These are phyloP conservation scores for Esox niger DNA, from an alignment of 2,113 vertebrate species.

Conservation along the genomic window DNA sequence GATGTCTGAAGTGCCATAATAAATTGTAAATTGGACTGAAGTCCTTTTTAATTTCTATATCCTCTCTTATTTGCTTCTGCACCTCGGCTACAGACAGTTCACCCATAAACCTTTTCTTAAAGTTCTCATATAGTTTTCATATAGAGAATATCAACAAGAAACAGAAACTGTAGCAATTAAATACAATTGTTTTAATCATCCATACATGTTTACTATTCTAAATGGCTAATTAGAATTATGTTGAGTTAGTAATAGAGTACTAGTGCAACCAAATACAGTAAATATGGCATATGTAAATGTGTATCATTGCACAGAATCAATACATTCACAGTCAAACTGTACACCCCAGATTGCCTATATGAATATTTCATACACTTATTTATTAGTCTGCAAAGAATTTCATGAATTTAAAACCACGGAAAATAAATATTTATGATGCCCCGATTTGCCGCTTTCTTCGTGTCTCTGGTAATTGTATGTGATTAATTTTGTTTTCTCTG, in stretches of 20 bases:
- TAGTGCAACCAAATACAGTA: background rate
- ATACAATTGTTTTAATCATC: too few species aligned
- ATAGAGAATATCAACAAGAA: too few species aligned
- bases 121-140: too few species aligned
- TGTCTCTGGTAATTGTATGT: slow-evolving; percentile 69
- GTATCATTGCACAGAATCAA: slow-evolving; percentile 25
- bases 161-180: too few species aligned
- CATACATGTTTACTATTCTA: too few species aligned
- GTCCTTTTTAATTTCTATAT: too few species aligned
- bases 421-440: slow-evolving; percentile 79
- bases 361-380: slow-evolving; percentile 79
- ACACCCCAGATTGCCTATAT: slow-evolving; percentile 63
- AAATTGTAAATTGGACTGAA: too few species aligned
- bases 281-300: slow-evolving; percentile 8
- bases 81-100: too few species aligned
- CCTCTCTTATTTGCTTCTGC: too few species aligned
- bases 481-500: slow-evolving; percentile 73
- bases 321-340: slow-evolving; percentile 71
- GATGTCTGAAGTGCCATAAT: too few species aligned
- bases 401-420: slow-evolving; percentile 63
- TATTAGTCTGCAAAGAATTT: slow-evolving; percentile 71
- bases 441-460: slow-evolving; percentile 57
- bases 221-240: too few species aligned
- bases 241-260: background rate
- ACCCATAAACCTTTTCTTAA: too few species aligned